Conservation (phyloP, 2,113 vertebrate species). For the Rafetus swinhoei region DNA sequence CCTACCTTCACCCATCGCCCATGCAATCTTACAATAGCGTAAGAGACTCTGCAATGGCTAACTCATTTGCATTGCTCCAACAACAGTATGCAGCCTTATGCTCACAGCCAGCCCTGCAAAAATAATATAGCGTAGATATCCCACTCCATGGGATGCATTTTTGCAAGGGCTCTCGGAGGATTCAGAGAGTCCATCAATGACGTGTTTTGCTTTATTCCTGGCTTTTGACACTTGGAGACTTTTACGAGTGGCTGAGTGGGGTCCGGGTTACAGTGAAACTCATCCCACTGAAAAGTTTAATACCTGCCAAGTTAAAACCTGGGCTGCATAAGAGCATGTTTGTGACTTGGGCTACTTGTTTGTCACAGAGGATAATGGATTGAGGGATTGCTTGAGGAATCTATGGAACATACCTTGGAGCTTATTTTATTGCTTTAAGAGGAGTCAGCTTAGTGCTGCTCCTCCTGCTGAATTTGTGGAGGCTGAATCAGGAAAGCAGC, state of each 20-base stretch:
- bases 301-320: not conserved
- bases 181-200: not conserved
- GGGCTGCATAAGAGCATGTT: not conserved
- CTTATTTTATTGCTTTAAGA: not conserved
- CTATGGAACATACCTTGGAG: not conserved
- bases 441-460: not conserved
- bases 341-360: not conserved
- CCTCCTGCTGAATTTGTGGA: not conserved
- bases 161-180: not conserved
- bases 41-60: conserved; percentile 1
- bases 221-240: not conserved
- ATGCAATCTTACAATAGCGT: not conserved
- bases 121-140: not conserved
- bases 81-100: not conserved
- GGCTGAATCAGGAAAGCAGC: not conserved
- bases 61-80: conserved; percentile 49
- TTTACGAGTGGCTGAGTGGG: not conserved
- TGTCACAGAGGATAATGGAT: fast-evolving
- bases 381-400: not conserved
- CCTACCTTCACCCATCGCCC: no score
- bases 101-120: not conserved
- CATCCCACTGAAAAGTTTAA: not conserved
- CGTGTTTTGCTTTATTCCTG: not conserved
- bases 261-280: not conserved
- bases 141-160: not conserved